phyloP scores from a whole-genome alignment of 35 echinoderm and acorn worm species.

The Heliocidaris tuberculata region DNA sequence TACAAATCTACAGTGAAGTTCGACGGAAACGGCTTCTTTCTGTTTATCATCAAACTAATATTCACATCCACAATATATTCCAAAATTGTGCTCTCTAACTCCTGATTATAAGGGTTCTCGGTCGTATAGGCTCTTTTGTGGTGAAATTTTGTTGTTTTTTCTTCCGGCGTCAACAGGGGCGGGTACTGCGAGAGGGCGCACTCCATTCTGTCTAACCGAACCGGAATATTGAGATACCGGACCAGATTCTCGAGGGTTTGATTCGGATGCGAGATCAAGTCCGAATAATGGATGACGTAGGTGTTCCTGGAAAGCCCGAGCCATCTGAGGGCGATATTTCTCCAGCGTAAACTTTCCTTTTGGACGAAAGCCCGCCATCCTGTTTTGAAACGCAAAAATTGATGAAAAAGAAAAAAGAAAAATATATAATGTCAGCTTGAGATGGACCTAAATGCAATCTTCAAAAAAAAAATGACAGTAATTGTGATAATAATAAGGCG shows the following conservation, averaged over 20 bases:
- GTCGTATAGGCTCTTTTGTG: neutral
- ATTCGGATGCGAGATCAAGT: conserved; percentile 7
- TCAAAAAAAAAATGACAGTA: too few species aligned
- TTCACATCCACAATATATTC: conserved; percentile 45
- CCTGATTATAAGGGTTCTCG: conserved; percentile 15
- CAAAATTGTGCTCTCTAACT: neutral
- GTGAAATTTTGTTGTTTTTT: neutral
- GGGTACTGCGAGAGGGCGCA: conserved; percentile 40
- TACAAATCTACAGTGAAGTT: conserved; percentile 4
- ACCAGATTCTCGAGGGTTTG: conserved; percentile 33
- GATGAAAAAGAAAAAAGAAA: neutral
- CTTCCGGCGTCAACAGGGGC: neutral
- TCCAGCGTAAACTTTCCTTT: conserved; percentile 47
- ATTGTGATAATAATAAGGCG: too few species aligned
- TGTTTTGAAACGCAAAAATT: neutral
- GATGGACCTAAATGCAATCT: too few species aligned
- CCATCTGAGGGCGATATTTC: conserved; percentile 46
- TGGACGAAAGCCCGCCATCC: conserved; percentile 35
- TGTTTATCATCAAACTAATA: neutral
- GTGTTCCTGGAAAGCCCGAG: conserved; percentile 18
- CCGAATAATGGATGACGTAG: conserved; percentile 48
- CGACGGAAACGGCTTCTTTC: conserved; percentile 35
- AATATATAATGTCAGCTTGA: too few species aligned
- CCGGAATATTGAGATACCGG: conserved; percentile 49
- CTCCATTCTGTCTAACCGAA: conserved; percentile 4